These are phyloP conservation scores for Varecia variegata DNA, from an alignment of 2,797 vertebrate genomes.

Conservation along the genomic window DNA sequence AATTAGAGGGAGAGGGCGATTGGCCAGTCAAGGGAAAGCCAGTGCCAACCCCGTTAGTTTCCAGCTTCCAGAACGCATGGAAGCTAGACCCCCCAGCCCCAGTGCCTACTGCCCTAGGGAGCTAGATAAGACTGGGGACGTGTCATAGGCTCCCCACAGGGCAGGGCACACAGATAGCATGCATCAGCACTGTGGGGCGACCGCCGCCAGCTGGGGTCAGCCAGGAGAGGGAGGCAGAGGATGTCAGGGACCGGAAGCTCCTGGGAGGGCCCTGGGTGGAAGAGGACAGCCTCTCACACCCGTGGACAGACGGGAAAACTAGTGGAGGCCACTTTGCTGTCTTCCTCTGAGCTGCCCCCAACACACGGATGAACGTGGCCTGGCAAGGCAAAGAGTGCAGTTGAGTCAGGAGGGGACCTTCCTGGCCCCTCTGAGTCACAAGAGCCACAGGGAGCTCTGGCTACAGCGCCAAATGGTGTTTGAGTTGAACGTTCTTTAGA, in stretches of 20 bases:
- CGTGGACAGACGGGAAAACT: accelerated
- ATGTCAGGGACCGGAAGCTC: accelerated
- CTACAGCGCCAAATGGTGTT: neutral
- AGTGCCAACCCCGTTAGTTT: too few species aligned
- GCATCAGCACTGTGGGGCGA: accelerated
- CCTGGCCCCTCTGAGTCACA: neutral
- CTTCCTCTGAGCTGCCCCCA: neutral
- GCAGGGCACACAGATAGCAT: too few species aligned
- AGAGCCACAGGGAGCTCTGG: neutral
- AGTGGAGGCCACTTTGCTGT: accelerated
- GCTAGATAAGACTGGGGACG: neutral
- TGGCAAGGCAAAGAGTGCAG: accelerated
- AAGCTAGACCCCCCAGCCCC: accelerated
- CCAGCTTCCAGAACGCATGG: neutral
- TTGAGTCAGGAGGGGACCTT: neutral
- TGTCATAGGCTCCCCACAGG: neutral
- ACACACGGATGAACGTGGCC: neutral
- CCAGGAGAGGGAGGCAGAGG: neutral
- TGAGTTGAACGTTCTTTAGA: neutral
- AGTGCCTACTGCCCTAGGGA: neutral
- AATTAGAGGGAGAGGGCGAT: accelerated
- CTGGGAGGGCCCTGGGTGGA: neutral
- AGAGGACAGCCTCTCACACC: accelerated
- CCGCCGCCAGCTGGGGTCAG: neutral
- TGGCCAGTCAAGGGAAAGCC: neutral